Conservation (phyloP, 2,113 vertebrate genomes). For the Pseudopipra pipra region DNA sequence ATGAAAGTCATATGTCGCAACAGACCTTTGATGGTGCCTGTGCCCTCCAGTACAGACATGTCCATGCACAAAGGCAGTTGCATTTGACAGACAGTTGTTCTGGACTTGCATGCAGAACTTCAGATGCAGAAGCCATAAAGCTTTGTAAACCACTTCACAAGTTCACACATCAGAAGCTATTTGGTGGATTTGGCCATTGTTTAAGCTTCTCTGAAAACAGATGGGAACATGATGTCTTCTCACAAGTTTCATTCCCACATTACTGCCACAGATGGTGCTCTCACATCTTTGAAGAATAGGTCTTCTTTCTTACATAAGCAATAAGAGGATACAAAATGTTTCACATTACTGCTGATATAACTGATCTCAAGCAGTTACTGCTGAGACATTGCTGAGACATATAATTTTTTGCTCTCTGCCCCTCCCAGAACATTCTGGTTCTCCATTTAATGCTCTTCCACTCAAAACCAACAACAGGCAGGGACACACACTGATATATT, state of each 20-base stretch:
- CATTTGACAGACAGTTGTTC: neutral
- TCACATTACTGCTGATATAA: conserved; percentile 1
- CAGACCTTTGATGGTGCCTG: neutral
- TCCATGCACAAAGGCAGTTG: neutral
- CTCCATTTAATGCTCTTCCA: neutral
- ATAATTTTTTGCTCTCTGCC: neutral
- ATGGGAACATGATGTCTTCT: conserved; percentile 51
- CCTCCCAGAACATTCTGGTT: neutral
- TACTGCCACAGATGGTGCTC: conserved; percentile 6
- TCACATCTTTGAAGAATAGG: conserved; percentile 6
- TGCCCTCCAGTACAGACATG: neutral
- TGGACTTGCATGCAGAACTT: neutral
- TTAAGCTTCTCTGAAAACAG: conserved; percentile 52
- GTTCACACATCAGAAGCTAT: conserved; percentile 16
- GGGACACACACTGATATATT: neutral
- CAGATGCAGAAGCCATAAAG: conserved; percentile 46
- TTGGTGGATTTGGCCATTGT: conserved; percentile 23
- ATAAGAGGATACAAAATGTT: conserved; percentile 33
- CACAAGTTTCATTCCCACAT: neutral
- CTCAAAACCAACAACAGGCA: neutral
- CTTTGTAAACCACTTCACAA: neutral
- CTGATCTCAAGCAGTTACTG: neutral
- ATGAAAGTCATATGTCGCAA: neutral
- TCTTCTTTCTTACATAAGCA: conserved; percentile 34
- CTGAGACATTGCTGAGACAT: neutral